These are phyloP conservation scores for Zophobas atratus DNA, from an alignment of 1,140 invertebrate genomes.

Conservation along the genomic window DNA sequence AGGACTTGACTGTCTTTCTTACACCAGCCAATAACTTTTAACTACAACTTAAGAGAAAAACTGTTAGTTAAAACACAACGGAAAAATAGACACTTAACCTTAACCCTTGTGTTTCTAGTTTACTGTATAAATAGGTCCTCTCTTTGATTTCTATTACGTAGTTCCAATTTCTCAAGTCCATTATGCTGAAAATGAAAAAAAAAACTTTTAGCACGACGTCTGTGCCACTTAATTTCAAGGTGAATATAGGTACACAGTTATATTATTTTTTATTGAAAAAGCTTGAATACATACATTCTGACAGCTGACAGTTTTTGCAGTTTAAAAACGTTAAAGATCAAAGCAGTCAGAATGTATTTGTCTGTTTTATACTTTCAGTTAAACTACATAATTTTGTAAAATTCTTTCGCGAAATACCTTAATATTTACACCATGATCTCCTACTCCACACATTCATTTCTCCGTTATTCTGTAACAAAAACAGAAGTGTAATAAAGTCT, in stretches of 20 bases:
- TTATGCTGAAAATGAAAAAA: slow-evolving; percentile 32
- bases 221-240: no score
- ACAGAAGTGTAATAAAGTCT: slow-evolving; percentile 22
- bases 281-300: neutral
- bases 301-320: neutral
- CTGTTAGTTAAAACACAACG: slow-evolving; percentile 16
- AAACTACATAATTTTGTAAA: slow-evolving; percentile 5
- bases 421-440: slow-evolving; percentile 27
- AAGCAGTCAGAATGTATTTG: slow-evolving; percentile 19
- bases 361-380: neutral
- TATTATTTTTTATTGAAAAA: no score
- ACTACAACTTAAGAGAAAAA: slow-evolving; percentile 33
- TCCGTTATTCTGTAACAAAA: slow-evolving; percentile 42
- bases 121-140: neutral
- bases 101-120: slow-evolving; percentile 9
- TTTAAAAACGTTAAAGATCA: neutral
- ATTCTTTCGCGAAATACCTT: slow-evolving; percentile 27
- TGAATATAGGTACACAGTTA: no score
- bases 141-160: neutral
- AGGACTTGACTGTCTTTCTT: neutral
- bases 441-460: slow-evolving; percentile 39
- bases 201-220: neutral
- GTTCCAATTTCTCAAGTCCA: slow-evolving; percentile 26
- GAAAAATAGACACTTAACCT: slow-evolving; percentile 4
- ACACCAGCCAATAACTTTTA: slow-evolving; percentile 7